Conservation (phyloP, 2,113 vertebrate species). For the Lipotes vexillifer region DNA sequence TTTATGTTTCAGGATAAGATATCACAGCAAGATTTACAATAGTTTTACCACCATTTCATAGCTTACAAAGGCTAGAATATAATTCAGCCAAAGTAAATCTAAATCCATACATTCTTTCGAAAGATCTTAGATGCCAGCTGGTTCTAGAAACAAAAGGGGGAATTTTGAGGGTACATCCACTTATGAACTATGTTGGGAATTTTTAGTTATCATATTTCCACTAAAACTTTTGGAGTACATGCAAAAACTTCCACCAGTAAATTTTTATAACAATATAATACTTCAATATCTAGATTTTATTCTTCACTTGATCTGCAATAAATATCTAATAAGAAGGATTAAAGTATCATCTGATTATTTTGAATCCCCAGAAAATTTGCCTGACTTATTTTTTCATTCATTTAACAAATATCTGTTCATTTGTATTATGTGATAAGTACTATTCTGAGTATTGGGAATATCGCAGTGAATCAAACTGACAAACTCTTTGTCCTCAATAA, state of each 20-base stretch:
- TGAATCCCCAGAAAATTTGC: not conserved
- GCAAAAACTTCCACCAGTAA: not conserved
- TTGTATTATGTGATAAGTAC: not conserved
- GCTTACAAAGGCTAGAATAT: not conserved
- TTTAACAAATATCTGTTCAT: not conserved
- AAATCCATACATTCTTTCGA: not conserved
- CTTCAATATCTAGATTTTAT: not conserved
- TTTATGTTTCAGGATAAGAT: not conserved
- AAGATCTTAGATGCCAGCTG: not conserved
- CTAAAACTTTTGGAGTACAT: not conserved
- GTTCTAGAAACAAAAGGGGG: not conserved
- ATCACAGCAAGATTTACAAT: not conserved
- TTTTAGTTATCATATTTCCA: not conserved
- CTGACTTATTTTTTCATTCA: not conserved
- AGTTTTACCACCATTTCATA: not conserved
- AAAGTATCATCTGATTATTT: not conserved
- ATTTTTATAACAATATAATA: not conserved
- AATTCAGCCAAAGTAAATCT: not conserved
- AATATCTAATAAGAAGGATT: not conserved
- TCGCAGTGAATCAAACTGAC: not conserved
- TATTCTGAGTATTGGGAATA: not conserved
- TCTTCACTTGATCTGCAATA: not conserved
- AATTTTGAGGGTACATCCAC: not conserved
- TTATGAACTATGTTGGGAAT: not conserved
- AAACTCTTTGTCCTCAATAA: not conserved